Conservation (phyloP, 2,113 vertebrate genomes). For the Capra hircus region DNA sequence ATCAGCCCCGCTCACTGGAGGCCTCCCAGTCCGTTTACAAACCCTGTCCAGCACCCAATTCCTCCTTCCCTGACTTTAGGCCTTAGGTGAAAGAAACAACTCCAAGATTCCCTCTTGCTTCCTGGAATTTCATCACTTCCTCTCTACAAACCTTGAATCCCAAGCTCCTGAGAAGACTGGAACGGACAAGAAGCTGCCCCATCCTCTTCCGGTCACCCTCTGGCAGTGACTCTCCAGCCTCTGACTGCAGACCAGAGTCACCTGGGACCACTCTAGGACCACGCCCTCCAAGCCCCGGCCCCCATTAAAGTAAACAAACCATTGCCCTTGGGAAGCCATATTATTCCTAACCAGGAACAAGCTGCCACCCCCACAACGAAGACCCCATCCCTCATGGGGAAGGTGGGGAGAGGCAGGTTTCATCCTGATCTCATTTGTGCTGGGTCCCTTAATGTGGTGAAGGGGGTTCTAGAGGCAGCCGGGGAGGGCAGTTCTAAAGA, state of each 20-base stretch:
- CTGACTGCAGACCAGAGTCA: not conserved
- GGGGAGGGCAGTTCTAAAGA: not conserved
- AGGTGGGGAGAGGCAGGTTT: not conserved
- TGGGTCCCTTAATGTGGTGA: not conserved
- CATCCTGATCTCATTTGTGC: not conserved
- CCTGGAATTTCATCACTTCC: rapidly evolving
- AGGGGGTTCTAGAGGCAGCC: not conserved
- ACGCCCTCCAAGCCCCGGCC: rapidly evolving
- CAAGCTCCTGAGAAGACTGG: not conserved
- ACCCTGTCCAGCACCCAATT: not conserved
- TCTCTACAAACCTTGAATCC: not conserved
- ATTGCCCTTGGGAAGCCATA: not conserved
- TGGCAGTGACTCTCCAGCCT: not conserved
- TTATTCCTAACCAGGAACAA: not conserved
- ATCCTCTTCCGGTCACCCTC: not conserved
- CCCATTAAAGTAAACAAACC: not conserved
- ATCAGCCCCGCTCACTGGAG: not conserved
- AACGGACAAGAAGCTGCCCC: not conserved
- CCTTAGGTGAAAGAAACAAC: not conserved
- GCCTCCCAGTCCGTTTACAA: not conserved
- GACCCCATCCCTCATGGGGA: not conserved
- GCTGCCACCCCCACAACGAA: not conserved
- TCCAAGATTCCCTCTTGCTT: not conserved
- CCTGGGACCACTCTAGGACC: no score
- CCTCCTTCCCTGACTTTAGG: not conserved